Percentiles rank a stretch among this genome's conserved stretches.
Evolutionary conservation across 2,113 vertebrate species (phyloP).

Genomic region (Gymnarchus niloticus): DNA sequence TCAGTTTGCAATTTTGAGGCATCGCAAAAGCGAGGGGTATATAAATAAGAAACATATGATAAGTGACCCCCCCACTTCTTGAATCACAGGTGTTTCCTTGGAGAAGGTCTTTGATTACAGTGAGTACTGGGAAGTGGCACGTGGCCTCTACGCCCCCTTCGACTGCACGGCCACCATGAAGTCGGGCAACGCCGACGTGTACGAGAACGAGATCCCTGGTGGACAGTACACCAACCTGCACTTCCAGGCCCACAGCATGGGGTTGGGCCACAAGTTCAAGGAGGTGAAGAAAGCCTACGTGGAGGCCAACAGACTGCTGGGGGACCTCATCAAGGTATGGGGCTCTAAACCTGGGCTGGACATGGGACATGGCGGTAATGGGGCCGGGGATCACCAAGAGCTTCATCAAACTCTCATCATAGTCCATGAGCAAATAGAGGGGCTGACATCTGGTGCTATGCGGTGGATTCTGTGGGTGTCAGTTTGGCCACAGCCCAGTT

Average conservation of each 20-base stretch:
- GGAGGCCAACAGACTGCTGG: slow-evolving; percentile 89
- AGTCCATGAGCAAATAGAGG: background rate
- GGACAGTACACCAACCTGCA: slow-evolving; percentile 99
- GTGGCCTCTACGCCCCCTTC: slow-evolving; percentile 84
- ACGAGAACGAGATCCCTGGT: slow-evolving; percentile 96
- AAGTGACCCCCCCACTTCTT: background rate
- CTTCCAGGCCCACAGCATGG: slow-evolving; percentile 98
- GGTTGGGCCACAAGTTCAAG: slow-evolving; percentile 93
- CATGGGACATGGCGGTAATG: background rate
- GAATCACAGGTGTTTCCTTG: slow-evolving; percentile 69
- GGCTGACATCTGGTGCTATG: background rate
- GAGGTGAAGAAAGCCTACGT: slow-evolving; percentile 89
- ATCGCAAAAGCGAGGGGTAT: background rate
- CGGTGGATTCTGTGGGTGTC: background rate
- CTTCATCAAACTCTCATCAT: background rate
- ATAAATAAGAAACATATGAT: background rate
- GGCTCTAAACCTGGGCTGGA: background rate
- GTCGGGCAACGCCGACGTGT: slow-evolving; percentile 90
- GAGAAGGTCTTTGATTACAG: slow-evolving; percentile 92
- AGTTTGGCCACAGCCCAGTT: background rate
- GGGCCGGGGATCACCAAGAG: background rate
- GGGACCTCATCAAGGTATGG: slow-evolving; percentile 93
- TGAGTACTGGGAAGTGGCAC: slow-evolving; percentile 90
- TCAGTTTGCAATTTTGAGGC: background rate
- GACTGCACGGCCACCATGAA: slow-evolving; percentile 99